phyloP scores from a whole-genome alignment of 2,888 invertebrate species.

The Drosophila maculinotata region DNA sequence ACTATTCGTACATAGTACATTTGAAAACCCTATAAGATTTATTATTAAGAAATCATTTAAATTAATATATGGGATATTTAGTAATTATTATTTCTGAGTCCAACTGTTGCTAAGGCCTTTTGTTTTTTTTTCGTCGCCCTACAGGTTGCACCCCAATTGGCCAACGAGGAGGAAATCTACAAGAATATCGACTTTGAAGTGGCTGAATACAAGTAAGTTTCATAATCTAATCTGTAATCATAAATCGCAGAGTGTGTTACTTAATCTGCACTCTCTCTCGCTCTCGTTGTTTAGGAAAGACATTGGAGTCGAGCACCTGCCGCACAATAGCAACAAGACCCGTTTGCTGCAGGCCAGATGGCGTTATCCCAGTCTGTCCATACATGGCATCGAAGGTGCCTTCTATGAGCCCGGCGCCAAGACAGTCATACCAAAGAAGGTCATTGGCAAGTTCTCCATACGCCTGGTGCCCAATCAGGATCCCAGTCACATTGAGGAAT shows the following conservation, averaged over 20 bases:
- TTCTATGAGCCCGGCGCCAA: conserved; percentile 97
- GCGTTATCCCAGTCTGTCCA: conserved; percentile 96
- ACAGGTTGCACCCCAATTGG: conserved; percentile 88
- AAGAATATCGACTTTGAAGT: conserved; percentile 94
- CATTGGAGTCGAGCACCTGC: conserved; percentile 89
- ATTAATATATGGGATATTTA: too few species aligned
- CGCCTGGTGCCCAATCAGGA: conserved; percentile 98
- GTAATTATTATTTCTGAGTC: too few species aligned
- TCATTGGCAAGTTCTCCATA: conserved; percentile 98
- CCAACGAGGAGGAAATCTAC: conserved; percentile 90
- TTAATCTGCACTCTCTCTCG: conserved; percentile 9
- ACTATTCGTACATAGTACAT: too few species aligned
- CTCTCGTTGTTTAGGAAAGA: conserved; percentile 85
- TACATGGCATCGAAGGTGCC: conserved; percentile 97
- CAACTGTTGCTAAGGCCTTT: conserved; percentile 23
- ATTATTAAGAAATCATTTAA: too few species aligned
- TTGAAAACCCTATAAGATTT: too few species aligned
- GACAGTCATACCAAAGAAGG: conserved; percentile 97
- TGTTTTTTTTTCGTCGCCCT: background rate
- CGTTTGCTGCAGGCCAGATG: conserved; percentile 97
- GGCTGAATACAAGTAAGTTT: conserved; percentile 88
- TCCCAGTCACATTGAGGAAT: conserved; percentile 92
- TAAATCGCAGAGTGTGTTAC: conserved; percentile 46
- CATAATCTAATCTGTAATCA: conserved; percentile 45
- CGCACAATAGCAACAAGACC: conserved; percentile 92